A percentile compares a stretch with the other conserved stretches of the same genome.
Evolutionary conservation across 2,888 invertebrate genomes (phyloP).

Genomic region (Kuschelorhynchus macadamiae): DNA sequence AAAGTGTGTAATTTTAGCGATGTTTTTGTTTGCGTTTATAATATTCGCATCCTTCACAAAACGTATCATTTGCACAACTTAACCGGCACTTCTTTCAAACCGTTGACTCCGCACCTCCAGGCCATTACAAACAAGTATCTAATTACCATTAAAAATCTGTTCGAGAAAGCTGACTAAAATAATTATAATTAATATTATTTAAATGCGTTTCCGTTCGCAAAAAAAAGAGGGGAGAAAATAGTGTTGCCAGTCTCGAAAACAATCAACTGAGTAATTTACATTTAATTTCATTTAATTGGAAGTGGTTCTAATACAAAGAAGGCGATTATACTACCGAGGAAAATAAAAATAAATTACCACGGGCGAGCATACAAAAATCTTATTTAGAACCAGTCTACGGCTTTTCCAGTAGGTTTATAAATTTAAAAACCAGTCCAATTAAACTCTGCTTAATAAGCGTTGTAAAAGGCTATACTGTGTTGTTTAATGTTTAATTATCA

Average conservation of each 20-base stretch:
- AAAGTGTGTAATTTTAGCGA: constrained; percentile 7
- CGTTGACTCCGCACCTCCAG: constrained; percentile 18
- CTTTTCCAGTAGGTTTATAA: constrained; percentile 50
- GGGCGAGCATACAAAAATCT: constrained; percentile 45
- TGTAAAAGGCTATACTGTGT: constrained; percentile 49
- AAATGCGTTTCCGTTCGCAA: constrained; percentile 45
- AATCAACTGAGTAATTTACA: constrained; percentile 45
- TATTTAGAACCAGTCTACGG: constrained; percentile 43
- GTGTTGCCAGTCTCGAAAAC: constrained; percentile 30
- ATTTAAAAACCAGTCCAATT: constrained; percentile 51
- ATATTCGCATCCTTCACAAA: constrained; percentile 24
- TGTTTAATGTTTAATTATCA: constrained; percentile 52
- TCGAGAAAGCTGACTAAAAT: constrained; percentile 38
- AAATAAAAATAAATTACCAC: constrained; percentile 45
- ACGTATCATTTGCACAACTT: constrained; percentile 34
- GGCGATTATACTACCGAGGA: constrained; percentile 37
- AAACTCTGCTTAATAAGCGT: constrained; percentile 49
- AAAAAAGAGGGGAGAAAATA: constrained; percentile 28
- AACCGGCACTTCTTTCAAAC: constrained; percentile 30
- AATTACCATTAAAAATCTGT: constrained; percentile 40
- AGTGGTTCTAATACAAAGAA: constrained; percentile 41
- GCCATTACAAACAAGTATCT: constrained; percentile 21
- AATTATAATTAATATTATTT: constrained; percentile 48
- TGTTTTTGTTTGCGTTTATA: neutral
- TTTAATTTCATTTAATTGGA: constrained; percentile 43